A percentile compares a stretch with the other conserved stretches of the same genome.
phyloP scores from a whole-genome alignment of 2,797 vertebrate genomes.

The Carduelis carduelis region DNA sequence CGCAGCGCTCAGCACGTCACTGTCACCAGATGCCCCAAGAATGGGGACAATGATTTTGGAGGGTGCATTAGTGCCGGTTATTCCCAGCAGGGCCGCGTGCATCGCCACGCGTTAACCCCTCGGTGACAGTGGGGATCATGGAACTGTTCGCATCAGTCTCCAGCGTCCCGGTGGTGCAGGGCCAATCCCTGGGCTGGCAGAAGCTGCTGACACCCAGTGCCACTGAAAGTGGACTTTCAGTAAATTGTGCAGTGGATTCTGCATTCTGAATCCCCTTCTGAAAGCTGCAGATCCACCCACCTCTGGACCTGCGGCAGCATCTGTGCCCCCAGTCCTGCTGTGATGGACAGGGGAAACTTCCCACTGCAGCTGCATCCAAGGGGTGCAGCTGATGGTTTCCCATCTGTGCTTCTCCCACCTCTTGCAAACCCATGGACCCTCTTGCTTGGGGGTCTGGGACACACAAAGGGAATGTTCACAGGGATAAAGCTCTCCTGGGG shows the following conservation, averaged over 20 bases:
- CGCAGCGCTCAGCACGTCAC: neutral
- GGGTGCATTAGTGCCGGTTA: neutral
- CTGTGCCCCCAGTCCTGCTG: neutral
- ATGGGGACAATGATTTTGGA: neutral
- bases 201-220: neutral
- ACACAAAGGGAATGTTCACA: accelerated
- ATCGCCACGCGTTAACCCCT: neutral
- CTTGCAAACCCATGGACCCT: accelerated
- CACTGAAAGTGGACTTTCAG: neutral
- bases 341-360: accelerated
- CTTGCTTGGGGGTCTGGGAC: neutral
- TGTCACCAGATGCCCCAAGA: neutral
- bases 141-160: accelerated
- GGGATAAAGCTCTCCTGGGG: neutral
- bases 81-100: neutral
- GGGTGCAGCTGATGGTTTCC: neutral
- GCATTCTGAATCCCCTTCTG: neutral
- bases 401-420: accelerated
- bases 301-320: neutral
- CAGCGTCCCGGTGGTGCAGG: accelerated
- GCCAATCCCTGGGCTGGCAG: neutral
- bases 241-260: no score
- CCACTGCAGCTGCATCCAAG: neutral
- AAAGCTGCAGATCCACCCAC: accelerated
- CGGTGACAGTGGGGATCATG: accelerated